Conservation (phyloP, 2,888 invertebrate species). For the Sceliomorpha sp. region DNA sequence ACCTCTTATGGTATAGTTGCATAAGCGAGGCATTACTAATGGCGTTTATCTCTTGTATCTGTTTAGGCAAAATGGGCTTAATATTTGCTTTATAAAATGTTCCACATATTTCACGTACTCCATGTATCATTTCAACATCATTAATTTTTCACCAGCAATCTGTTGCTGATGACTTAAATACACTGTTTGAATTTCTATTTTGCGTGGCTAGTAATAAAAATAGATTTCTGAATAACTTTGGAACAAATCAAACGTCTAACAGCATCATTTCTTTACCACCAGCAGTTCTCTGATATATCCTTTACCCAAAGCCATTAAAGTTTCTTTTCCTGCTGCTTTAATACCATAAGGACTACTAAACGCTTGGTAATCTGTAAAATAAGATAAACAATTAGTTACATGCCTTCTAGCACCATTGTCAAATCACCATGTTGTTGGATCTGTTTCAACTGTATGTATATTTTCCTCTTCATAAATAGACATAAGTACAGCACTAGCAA, state of each 20-base stretch:
- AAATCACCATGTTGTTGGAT: slow-evolving; percentile 60
- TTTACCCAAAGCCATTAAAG: slow-evolving; percentile 43
- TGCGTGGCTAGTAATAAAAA: slow-evolving; percentile 61
- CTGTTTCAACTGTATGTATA: slow-evolving; percentile 47
- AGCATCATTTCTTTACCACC: slow-evolving; percentile 45
- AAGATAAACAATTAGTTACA: slow-evolving; percentile 57
- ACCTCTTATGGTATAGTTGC: slow-evolving; percentile 63
- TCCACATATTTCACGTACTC: slow-evolving; percentile 52
- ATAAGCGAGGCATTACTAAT: slow-evolving; percentile 26
- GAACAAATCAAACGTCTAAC: slow-evolving; percentile 60
- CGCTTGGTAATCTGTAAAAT: slow-evolving; percentile 45
- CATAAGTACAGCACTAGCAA: neutral
- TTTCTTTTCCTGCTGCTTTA: slow-evolving; percentile 54
- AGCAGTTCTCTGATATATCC: slow-evolving; percentile 31
- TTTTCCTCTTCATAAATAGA: slow-evolving; percentile 47
- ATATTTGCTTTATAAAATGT: slow-evolving; percentile 57
- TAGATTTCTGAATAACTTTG: slow-evolving; percentile 61
- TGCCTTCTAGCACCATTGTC: slow-evolving; percentile 68
- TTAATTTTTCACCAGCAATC: slow-evolving; percentile 48
- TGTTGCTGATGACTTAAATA: slow-evolving; percentile 50
- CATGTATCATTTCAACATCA: slow-evolving; percentile 31
- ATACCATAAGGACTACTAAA: slow-evolving; percentile 41
- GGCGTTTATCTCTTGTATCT: slow-evolving; percentile 24
- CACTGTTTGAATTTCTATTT: slow-evolving; percentile 49
- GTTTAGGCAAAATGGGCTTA: slow-evolving; percentile 52